Conservation (phyloP, 2,888 invertebrate genomes). For the Mythimna impura region DNA sequence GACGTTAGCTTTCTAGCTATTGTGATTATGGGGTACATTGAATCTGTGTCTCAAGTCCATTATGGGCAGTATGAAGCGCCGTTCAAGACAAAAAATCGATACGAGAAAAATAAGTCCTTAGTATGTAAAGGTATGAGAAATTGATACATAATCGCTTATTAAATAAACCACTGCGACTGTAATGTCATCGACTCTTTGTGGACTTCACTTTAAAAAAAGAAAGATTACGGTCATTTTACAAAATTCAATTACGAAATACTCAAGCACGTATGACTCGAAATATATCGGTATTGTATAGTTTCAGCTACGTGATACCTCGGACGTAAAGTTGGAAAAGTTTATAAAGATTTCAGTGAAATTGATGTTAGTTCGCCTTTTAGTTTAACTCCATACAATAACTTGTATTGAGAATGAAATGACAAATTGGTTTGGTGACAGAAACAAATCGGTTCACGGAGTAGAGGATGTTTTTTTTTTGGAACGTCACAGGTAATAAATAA, state of each 20-base stretch:
- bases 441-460: conserved; percentile 24
- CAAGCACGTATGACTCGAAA: conserved; percentile 47
- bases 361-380: conserved; percentile 54
- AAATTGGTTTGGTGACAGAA: conserved; percentile 42
- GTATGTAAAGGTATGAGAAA: neutral
- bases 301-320: conserved; percentile 42
- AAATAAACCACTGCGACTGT: neutral
- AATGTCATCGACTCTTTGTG: neutral
- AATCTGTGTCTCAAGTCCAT: no score
- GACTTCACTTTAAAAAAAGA: conserved; percentile 11
- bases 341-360: conserved; percentile 57
- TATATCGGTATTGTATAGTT: conserved; percentile 54
- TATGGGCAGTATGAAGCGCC: no score
- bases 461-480: neutral
- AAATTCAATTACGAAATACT: conserved; percentile 39
- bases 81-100: no score
- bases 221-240: conserved; percentile 4
- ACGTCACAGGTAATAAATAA: neutral
- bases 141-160: neutral
- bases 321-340: conserved; percentile 50
- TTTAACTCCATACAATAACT: conserved; percentile 49
- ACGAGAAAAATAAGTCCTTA: no score
- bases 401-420: conserved; percentile 53
- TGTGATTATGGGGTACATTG: no score
- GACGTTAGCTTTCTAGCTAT: no score